phyloP scores from a whole-genome alignment of 2,888 invertebrate genomes.

The Synergus japonicus region DNA sequence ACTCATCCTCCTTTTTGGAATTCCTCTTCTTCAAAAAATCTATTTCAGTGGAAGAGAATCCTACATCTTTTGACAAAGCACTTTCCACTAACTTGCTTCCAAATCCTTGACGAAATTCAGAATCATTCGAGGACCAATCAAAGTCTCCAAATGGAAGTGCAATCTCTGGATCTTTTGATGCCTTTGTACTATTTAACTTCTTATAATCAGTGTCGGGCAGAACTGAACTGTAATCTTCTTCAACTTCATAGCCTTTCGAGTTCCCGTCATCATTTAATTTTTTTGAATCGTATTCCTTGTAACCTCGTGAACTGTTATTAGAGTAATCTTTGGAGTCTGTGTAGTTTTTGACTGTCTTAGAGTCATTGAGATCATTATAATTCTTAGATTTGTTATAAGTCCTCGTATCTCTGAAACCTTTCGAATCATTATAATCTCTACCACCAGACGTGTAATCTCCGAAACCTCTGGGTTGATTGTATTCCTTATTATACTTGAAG shows the following conservation, averaged over 20 bases:
- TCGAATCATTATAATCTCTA: not conserved
- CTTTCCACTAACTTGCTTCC: not conserved
- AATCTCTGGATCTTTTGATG: not conserved
- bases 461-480: not conserved
- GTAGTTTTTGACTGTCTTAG: not conserved
- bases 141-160: not conserved
- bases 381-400: not conserved
- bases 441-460: not conserved
- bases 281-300: not conserved
- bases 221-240: not conserved
- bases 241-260: not conserved
- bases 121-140: constrained; percentile 11
- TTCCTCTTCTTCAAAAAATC: constrained; percentile 37
- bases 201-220: not conserved
- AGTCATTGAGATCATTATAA: not conserved
- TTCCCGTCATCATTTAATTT: not conserved
- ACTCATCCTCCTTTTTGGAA: constrained; percentile 1
- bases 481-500: not conserved
- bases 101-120: not conserved
- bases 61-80: not conserved
- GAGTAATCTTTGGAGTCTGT: not conserved
- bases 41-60: not conserved
- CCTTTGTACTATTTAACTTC: not conserved
- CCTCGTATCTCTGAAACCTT: not conserved
- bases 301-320: not conserved